Evolutionary conservation across 2,797 vertebrate genomes (phyloP), one percentile per base, ranked within the genome.

Genomic region (Ibycter americanus): DNA sequence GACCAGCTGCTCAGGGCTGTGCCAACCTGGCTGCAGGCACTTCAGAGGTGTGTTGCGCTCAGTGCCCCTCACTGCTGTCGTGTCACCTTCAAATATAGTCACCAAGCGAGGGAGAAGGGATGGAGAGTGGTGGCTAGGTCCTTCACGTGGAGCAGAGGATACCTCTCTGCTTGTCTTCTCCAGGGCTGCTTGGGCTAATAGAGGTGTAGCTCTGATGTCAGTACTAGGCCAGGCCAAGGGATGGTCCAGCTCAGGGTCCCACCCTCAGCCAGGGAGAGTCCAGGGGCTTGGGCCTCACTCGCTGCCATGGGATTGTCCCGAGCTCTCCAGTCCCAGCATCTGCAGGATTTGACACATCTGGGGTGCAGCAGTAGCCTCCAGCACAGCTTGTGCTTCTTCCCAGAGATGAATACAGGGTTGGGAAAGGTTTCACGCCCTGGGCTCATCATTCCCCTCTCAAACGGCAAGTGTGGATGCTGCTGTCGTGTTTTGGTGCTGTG

Each of bases 271-370:
- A 49, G 46, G 22, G 40, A 65, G 22, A 42, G 2, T 11, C 29
- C 22, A 12, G 29, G 67, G 67, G 9, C 61, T 42, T 34, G 32
- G 54, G 32, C 49, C 23, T 77, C 1, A 0, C n/a, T 55, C 0
- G 0, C 23, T n/a, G 36, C 2, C 13, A 7, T 40, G 56, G 27
- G 6, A 21, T 44, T n/a, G 13, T 5, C 34, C 42, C 1, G 4
- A 22, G 38, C 15, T 49, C 16, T 73, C 34, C 29, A 20, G 34
- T 9, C 29, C 15, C n/a, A 70, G n/a, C 22, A 8, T 40, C 42
- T 34, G 40, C 34, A 44, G 49, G 22, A 21, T 32, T 27, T 66
- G 78, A 40, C 27, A 65, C 54, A 23, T 32, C 54, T 89, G 55
- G 66, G n/a, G 12, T 73, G 46, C 36, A 51, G 44, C 1, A 1